Percentiles rank a stretch among this genome's conserved stretches.
Conservation (phyloP, 2,888 invertebrate genomes). For the Thalpophila matura region DNA sequence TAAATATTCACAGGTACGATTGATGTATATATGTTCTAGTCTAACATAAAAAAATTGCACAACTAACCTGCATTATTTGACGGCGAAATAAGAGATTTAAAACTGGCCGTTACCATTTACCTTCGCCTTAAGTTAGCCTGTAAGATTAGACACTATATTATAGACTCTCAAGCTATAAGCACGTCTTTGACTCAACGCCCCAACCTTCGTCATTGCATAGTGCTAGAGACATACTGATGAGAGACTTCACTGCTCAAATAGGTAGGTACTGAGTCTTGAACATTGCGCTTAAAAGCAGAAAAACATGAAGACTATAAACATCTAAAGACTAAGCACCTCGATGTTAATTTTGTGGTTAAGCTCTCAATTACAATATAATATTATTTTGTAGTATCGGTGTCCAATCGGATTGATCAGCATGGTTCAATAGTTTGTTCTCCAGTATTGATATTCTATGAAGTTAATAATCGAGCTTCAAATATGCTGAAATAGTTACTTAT, state of each 20-base stretch:
- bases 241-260: neutral
- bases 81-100: too few relatives aligned
- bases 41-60: too few relatives aligned
- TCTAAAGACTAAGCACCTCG: constrained; percentile 50
- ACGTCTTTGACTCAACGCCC: too few relatives aligned
- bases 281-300: constrained; percentile 5
- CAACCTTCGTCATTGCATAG: too few relatives aligned
- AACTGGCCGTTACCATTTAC: too few relatives aligned
- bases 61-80: too few relatives aligned
- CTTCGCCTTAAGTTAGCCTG: too few relatives aligned
- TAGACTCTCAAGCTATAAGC: too few relatives aligned
- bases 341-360: constrained; percentile 69
- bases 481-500: constrained; percentile 4
- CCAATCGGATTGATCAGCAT: constrained; percentile 64
- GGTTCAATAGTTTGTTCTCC: constrained; percentile 47
- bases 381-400: constrained; percentile 70
- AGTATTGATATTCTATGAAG: constrained; percentile 12
- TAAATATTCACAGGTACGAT: too few relatives aligned
- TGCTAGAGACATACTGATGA: too few relatives aligned
- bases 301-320: constrained; percentile 56
- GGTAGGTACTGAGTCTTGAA: neutral
- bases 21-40: too few relatives aligned
- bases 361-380: constrained; percentile 74
- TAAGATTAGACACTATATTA: too few relatives aligned
- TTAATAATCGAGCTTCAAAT: neutral